Base-by-base conservation (phyloP, 2,797 vertebrate species). In the Xenopus petersii region DNA sequence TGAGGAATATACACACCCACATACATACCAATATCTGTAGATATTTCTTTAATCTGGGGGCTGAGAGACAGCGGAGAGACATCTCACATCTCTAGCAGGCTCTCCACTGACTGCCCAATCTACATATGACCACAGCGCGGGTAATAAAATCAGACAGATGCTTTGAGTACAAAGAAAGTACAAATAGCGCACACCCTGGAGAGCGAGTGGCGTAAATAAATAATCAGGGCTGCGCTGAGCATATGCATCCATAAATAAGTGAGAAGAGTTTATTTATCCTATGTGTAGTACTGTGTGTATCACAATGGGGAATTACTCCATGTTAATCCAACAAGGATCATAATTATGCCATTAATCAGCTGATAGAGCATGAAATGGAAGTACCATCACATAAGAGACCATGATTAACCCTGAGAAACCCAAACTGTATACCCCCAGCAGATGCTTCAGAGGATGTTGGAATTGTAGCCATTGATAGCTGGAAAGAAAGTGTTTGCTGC, bases 221-320 rank as follows among this genome's bases (percentile, higher is more conserved):
- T 94, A 88, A 96, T 94, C 82, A 84, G 86, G 81, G 81, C 86
- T 89, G 90, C 91, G 93, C 91, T 87, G 84, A 80, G 85, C 84
- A 82, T 86, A 86, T 73, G 83, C 87, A 86, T 88, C 93, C 87
- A 94, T 95, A 87, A 96, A 96, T 95, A 94, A 95, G 90, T 92
- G 82, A 97, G 80, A 78, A 84, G 76, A 54, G 83, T 86, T 87
- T 92, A 90, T 94, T 91, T 92, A 60, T 33, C 56, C 26, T 4
- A 2, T 5, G 17, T 33, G 47, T 33, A 21, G 47, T 33, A 70
- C 12, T 21, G 36, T 59, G 56, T 47, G 16, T 47, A 70, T 47
- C 54, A 42, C 36, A 6, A 42, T 1, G 36, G 80, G 73, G 42
- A 67, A 64, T 21, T 77, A 66, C 75, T 80, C 71, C n/a, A 63